Evolutionary conservation across 2,888 invertebrate species (phyloP).

Genomic region (Mythimna lalbum): DNA sequence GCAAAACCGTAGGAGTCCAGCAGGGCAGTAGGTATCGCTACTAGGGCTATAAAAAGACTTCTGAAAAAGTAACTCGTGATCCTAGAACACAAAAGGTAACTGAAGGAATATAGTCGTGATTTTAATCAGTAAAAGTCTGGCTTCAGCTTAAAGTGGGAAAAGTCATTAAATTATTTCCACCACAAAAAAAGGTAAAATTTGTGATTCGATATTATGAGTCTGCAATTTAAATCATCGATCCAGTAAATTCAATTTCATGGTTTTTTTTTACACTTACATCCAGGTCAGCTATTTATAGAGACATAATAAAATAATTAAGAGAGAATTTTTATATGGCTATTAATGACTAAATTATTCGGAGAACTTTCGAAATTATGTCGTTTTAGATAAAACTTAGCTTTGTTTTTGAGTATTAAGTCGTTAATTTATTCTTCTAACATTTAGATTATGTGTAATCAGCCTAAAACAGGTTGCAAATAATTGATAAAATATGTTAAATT

Average conservation of each 20-base stretch:
- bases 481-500: conserved; percentile 28
- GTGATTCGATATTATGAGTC: too few relatives aligned
- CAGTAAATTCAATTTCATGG: neutral
- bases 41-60: too few relatives aligned
- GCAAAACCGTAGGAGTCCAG: too few relatives aligned
- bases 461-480: conserved; percentile 21
- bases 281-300: neutral
- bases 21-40: too few relatives aligned
- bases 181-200: too few relatives aligned
- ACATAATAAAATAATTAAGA: neutral
- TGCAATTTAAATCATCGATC: too few relatives aligned
- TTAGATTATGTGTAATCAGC: conserved; percentile 33
- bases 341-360: conserved; percentile 30
- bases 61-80: too few relatives aligned
- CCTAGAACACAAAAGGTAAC: too few relatives aligned
- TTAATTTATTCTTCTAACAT: conserved; percentile 26
- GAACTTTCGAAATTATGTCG: conserved; percentile 25
- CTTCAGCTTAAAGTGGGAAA: too few relatives aligned
- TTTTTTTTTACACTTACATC: neutral
- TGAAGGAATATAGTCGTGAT: too few relatives aligned
- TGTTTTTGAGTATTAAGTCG: conserved; percentile 28
- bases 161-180: too few relatives aligned
- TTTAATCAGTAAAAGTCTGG: too few relatives aligned
- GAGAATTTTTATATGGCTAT: neutral
- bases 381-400: conserved; percentile 46